These are phyloP conservation scores for Progne subis DNA, from an alignment of 2,113 vertebrate species.

Conservation along the genomic window DNA sequence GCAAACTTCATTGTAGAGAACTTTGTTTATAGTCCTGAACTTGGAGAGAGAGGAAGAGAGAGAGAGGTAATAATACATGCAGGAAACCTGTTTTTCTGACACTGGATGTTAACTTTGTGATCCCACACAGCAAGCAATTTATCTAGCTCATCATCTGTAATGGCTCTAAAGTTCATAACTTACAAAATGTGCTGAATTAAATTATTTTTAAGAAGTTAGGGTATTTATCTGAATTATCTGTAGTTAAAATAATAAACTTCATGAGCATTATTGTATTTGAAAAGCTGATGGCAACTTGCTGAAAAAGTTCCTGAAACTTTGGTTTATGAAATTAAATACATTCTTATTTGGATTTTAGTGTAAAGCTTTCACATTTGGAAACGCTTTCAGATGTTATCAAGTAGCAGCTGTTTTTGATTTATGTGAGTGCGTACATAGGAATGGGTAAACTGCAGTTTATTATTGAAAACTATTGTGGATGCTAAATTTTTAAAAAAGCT, in stretches of 20 bases:
- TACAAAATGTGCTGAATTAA: neutral
- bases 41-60: slow-evolving; percentile 23
- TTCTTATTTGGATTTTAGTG: neutral
- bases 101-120: slow-evolving; percentile 27
- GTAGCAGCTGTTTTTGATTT: slow-evolving; percentile 10
- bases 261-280: neutral
- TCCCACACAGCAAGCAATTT: slow-evolving; percentile 4
- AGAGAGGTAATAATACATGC: slow-evolving; percentile 13
- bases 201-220: neutral
- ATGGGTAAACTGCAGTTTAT: neutral
- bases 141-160: slow-evolving; percentile 29
- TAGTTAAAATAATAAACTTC: neutral
- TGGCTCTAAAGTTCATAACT: neutral
- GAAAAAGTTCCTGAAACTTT: neutral
- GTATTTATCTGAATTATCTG: neutral
- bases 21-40: slow-evolving; percentile 34
- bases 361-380: slow-evolving; percentile 24
- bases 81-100: slow-evolving; percentile 62
- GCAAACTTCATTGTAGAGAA: neutral
- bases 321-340: neutral
- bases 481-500: neutral
- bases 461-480: neutral
- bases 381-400: neutral
- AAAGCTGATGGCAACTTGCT: neutral
- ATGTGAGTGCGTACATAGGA: neutral